These are phyloP conservation scores for Nesoenas mayeri DNA, from an alignment of 2,113 vertebrate species.

Conservation along the genomic window DNA sequence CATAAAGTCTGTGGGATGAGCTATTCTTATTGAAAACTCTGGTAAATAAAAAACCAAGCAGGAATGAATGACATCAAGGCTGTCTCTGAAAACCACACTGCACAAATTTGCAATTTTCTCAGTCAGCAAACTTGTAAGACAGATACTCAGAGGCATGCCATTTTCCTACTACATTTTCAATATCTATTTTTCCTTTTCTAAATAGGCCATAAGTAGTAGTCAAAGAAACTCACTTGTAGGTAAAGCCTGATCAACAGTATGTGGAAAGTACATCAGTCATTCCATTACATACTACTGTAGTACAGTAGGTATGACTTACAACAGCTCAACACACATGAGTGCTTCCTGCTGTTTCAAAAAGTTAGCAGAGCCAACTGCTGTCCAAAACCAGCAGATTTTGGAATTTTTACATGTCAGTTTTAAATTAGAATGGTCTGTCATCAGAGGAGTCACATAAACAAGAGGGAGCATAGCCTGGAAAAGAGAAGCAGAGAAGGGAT, in stretches of 20 bases:
- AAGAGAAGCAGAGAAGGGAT: too few relatives aligned
- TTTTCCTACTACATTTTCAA: neutral
- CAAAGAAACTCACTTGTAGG: neutral
- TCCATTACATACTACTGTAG: neutral
- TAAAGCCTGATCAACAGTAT: neutral
- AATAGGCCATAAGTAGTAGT: accelerated
- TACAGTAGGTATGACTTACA: neutral
- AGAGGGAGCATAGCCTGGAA: neutral
- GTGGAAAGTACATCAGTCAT: neutral
- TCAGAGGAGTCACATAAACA: neutral
- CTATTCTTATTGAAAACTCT: neutral
- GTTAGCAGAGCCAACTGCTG: neutral
- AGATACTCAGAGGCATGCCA: neutral
- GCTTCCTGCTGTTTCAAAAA: neutral
- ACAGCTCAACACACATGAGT: neutral
- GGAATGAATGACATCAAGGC: neutral
- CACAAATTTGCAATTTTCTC: neutral
- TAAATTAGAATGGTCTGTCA: neutral
- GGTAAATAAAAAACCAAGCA: neutral
- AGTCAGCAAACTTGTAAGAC: neutral
- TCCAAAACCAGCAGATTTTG: neutral
- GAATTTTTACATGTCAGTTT: neutral
- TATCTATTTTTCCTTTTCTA: neutral
- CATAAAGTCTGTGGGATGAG: neutral
- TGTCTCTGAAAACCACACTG: neutral